Percentiles rank a stretch among this genome's conserved stretches.
These are phyloP conservation scores for Pachyuromys duprasi DNA, from an alignment of 2,797 vertebrate genomes.

Conservation along the genomic window DNA sequence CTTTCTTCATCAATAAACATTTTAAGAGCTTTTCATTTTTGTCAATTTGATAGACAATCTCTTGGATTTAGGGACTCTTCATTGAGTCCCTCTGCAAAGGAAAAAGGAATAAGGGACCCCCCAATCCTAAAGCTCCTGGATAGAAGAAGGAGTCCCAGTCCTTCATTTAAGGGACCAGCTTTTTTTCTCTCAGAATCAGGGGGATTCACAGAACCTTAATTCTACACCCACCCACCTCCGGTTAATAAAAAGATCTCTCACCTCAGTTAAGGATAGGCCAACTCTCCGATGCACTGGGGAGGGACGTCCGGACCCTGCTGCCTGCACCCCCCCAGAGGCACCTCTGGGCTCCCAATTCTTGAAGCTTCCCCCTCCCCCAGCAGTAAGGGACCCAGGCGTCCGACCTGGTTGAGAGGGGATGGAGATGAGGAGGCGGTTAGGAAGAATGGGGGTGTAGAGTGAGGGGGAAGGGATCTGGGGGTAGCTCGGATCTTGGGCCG, in stretches of 20 bases:
- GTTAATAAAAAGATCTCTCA: constrained; percentile 75
- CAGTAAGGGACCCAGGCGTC: constrained; percentile 75
- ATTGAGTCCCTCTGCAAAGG: neutral
- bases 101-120: constrained; percentile 51
- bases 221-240: constrained; percentile 76
- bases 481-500: constrained; percentile 48
- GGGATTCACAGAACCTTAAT: constrained; percentile 49
- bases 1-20: constrained; percentile 4
- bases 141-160: neutral
- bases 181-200: neutral
- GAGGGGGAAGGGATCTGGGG: constrained; percentile 14
- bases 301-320: constrained; percentile 53
- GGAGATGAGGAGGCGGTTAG: constrained; percentile 42
- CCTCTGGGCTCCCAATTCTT: constrained; percentile 55
- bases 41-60: constrained; percentile 30
- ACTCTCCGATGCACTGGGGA: constrained; percentile 67
- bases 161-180: neutral
- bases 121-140: constrained; percentile 3
- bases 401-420: constrained; percentile 55
- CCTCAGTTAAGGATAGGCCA: constrained; percentile 75
- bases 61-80: constrained; percentile 47
- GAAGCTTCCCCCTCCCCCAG: constrained; percentile 66
- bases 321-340: constrained; percentile 60
- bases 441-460: constrained; percentile 47
- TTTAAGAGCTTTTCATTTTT: constrained; percentile 13